Percentiles rank a stretch among this genome's conserved stretches.
Evolutionary conservation across 2,113 vertebrate genomes (phyloP).

Genomic region (Tachysurus fulvidraco): DNA sequence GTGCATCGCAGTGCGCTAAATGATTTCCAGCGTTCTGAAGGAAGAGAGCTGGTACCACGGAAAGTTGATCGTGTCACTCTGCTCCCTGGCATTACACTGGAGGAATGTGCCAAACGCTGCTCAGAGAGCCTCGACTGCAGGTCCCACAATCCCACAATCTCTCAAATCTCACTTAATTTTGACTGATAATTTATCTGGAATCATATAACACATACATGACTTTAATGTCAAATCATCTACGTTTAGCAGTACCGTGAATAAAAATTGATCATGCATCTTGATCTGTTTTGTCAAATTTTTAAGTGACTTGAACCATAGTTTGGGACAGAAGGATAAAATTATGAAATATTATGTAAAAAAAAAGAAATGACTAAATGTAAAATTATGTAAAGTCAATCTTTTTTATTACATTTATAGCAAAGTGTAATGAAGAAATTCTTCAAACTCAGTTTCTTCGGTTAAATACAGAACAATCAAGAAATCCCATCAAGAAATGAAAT

Average conservation of each 20-base stretch:
- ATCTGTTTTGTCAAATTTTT: not conserved
- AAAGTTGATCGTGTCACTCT: constrained; percentile 41
- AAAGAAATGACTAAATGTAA: not conserved
- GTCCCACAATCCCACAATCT: constrained; percentile 51
- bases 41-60: constrained; percentile 75
- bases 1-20: constrained; percentile 85
- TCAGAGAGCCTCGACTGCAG: constrained; percentile 78
- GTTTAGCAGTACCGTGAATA: not conserved
- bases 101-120: constrained; percentile 85
- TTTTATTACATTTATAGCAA: not conserved
- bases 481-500: too few species aligned
- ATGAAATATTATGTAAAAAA: not conserved
- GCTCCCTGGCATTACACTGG: constrained; percentile 66
- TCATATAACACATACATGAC: not conserved
- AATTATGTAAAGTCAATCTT: not conserved
- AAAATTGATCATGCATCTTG: not conserved
- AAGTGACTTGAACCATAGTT: not conserved
- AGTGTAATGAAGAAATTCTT: not conserved
- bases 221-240: not conserved
- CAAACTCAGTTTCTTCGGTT: not conserved
- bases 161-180: not conserved
- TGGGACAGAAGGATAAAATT: not conserved
- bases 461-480: not conserved
- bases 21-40: constrained; percentile 88
- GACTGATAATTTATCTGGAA: not conserved